A percentile compares a stretch with the other conserved stretches of the same genome.
These are phyloP conservation scores for Heliconius hewitsoni DNA, from an alignment of 1,140 invertebrate genomes.

Conservation along the genomic window DNA sequence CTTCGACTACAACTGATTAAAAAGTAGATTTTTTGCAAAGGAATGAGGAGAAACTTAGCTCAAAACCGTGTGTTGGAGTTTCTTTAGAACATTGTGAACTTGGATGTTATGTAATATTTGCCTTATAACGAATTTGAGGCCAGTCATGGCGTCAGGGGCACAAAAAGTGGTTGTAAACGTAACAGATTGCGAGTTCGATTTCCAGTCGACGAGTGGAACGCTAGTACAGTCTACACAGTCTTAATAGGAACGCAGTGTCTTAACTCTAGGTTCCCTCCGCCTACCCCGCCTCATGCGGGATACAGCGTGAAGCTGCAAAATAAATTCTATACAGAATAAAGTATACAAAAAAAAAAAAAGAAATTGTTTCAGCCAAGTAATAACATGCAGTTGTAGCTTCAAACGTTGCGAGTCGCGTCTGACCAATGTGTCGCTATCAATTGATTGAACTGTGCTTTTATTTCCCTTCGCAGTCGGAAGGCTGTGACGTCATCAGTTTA, in stretches of 20 bases:
- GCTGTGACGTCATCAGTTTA: slow-evolving; percentile 75
- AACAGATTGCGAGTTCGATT: too few species aligned
- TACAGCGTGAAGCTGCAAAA: background rate
- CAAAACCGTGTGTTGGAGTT: background rate
- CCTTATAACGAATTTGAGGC: background rate
- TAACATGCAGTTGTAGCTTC: background rate
- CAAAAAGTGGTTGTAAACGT: too few species aligned
- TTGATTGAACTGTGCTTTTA: slow-evolving; percentile 74
- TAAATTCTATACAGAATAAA: too few species aligned
- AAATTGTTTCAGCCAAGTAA: background rate
- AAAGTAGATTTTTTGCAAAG: background rate
- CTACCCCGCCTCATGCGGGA: too few species aligned
- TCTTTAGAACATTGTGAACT: background rate
- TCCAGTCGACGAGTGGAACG: too few species aligned
- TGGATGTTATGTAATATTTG: background rate
- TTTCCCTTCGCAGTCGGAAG: slow-evolving; percentile 57
- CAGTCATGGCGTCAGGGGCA: too few species aligned
- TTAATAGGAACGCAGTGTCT: too few species aligned
- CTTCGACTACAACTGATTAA: background rate
- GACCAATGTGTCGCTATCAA: slow-evolving; percentile 40
- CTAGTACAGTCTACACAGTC: too few species aligned
- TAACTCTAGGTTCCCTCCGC: too few species aligned
- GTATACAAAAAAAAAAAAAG: background rate
- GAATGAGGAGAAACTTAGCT: background rate
- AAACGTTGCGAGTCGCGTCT: slow-evolving; percentile 3